Base-by-base conservation (phyloP, 2,888 invertebrate species). In the Xanthorhoe designata region DNA sequence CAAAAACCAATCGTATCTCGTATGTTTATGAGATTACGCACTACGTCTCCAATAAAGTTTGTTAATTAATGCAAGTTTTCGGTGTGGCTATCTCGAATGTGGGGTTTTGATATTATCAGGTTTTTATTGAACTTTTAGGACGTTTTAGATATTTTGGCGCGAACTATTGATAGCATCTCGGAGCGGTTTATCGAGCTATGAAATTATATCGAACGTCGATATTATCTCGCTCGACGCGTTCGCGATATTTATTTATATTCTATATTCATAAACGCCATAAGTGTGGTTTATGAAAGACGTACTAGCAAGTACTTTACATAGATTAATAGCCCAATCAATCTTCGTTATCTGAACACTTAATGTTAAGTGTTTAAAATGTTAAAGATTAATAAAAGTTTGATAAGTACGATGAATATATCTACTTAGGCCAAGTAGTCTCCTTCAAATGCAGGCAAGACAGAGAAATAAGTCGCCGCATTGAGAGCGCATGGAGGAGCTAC, bases 11-110 rank as follows among this genome's bases (percentile, higher is more conserved):
- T 84, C 82, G 82, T 81, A 80, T 81, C 80, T 82, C 76, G 78
- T 80, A 78, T 80, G 82, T 90, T 91, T 90, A 88, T 84, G 85
- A 83, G 85, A 86, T 86, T 86, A 86, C 77, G 76, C 76, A 75
- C 75, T 77, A 75, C 74, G 71, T 66, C 77, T 75, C 73, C 10
- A 76, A 79, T 82, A 78, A 76, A 78, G 74, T 79, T 80, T 72
- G 81, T 80, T 86, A 85, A 87, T 88, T 86, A 83, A 80, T 82
- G 76, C 75, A 70, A 81, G 82, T 80, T 83, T 77, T 70, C 74
- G 53, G 68, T 54, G 56, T 75, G 61, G 74, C 70, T 69, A 78
- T 72, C 71, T 76, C 58, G 58, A 74, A 56, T 53, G 62, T 17
- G 49, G 10, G 67, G 60, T 73, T n/a, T 71, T 69, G 69, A 69